These are phyloP conservation scores for Elymnias hypermnestra DNA, from an alignment of 1,140 invertebrate species.

Conservation along the genomic window DNA sequence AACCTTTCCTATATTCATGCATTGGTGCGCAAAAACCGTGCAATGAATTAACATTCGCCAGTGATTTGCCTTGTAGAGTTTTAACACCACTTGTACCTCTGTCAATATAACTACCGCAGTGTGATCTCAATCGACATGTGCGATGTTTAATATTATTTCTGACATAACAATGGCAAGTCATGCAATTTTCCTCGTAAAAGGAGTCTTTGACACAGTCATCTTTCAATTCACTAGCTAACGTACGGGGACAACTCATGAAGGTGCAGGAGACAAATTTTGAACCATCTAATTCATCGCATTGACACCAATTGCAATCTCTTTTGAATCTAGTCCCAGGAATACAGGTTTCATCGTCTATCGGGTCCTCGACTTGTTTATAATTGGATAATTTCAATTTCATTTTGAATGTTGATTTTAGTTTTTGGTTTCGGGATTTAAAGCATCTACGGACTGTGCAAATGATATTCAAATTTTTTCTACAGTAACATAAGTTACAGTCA, in stretches of 20 bases:
- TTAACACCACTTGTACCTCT: not conserved
- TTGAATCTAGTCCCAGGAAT: conserved; percentile 30
- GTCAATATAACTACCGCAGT: not conserved
- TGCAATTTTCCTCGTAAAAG: conserved; percentile 24
- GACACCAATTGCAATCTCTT: conserved; percentile 42
- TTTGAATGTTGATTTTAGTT: not conserved
- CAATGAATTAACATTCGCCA: conserved; percentile 8
- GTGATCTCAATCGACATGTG: not conserved
- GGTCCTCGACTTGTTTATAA: conserved; percentile 14
- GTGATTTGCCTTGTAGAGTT: conserved; percentile 6
- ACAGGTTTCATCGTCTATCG: conserved; percentile 31
- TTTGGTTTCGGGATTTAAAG: conserved; percentile 13
- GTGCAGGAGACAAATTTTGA: conserved; percentile 36
- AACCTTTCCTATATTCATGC: conserved; percentile 38
- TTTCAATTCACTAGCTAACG: conserved; percentile 1
- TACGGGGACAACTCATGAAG: conserved; percentile 1
- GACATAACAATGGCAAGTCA: not conserved
- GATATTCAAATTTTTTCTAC: conserved; percentile 27
- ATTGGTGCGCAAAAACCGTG: conserved; percentile 50
- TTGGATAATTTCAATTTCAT: not conserved
- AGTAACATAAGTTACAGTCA: conserved; percentile 48
- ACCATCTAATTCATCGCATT: conserved; percentile 28
- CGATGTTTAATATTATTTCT: not conserved
- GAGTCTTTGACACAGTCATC: conserved; percentile 35
- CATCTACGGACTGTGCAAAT: conserved; percentile 41